These are phyloP conservation scores for Ramphastos sulfuratus DNA, from an alignment of 2,113 vertebrate genomes.

Conservation along the genomic window DNA sequence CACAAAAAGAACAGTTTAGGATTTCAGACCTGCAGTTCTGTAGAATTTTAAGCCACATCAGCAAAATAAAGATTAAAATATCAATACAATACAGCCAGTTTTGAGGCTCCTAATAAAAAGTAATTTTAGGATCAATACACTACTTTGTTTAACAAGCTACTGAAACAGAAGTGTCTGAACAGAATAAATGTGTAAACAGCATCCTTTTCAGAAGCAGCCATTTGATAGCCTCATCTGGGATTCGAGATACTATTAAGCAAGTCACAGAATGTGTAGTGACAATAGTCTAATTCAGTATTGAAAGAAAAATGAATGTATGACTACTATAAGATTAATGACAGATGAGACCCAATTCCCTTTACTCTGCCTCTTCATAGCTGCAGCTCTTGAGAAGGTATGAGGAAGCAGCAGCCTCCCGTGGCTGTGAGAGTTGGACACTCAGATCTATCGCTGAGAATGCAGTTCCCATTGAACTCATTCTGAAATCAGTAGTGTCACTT, in stretches of 20 bases:
- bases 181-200: not conserved
- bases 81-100: not conserved
- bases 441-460: rapidly evolving
- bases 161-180: not conserved
- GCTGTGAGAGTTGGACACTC: not conserved
- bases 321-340: not conserved
- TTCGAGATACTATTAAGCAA: not conserved
- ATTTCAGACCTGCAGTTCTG: not conserved
- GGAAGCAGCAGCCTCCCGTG: not conserved
- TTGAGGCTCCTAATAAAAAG: not conserved
- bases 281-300: not conserved
- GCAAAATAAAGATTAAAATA: conserved; percentile 18
- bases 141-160: not conserved
- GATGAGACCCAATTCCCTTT: not conserved
- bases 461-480: not conserved
- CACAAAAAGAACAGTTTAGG: not conserved
- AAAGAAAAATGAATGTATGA: not conserved
- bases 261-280: not conserved
- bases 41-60: not conserved
- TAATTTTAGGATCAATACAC: conserved; percentile 15
- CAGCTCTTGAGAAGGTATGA: not conserved
- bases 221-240: not conserved
- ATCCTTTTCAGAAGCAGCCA: not conserved
- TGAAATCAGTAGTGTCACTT: not conserved
- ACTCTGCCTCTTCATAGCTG: not conserved